Conservation (phyloP, 2,888 invertebrate species). For the Deilephila porcellus region DNA sequence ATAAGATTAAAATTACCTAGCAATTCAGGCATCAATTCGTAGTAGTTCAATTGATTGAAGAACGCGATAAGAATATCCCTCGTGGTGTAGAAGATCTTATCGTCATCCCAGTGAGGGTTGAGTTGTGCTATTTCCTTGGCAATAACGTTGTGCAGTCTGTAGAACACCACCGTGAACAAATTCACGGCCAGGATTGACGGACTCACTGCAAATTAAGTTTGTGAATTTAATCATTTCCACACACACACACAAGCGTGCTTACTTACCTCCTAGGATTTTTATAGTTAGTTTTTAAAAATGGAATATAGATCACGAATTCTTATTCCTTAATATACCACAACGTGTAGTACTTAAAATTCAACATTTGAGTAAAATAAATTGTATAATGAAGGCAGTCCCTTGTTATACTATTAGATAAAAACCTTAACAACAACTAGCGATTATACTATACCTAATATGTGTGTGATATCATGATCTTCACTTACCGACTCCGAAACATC, state of each 20-base stretch:
- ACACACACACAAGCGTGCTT: no score
- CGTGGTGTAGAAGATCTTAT: constrained; percentile 51
- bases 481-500: constrained; percentile 40
- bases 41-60: constrained; percentile 49
- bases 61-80: constrained; percentile 59
- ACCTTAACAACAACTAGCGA: no score
- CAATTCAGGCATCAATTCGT: constrained; percentile 51
- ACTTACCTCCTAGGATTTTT: no score
- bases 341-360: no score
- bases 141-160: constrained; percentile 57
- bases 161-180: constrained; percentile 50
- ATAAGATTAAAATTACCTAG: constrained; percentile 45
- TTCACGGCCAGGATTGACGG: constrained; percentile 32
- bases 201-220: constrained; percentile 35
- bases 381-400: no score
- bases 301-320: no score
- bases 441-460: no score
- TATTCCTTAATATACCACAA: no score
- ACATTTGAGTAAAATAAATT: no score
- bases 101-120: constrained; percentile 61
- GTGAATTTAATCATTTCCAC: no score
- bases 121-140: constrained; percentile 46
- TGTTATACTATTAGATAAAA: no score
- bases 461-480: not conserved
- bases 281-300: no score